Base-by-base conservation (phyloP, 2,113 vertebrate species). In the Myxocyprinus asiaticus region DNA sequence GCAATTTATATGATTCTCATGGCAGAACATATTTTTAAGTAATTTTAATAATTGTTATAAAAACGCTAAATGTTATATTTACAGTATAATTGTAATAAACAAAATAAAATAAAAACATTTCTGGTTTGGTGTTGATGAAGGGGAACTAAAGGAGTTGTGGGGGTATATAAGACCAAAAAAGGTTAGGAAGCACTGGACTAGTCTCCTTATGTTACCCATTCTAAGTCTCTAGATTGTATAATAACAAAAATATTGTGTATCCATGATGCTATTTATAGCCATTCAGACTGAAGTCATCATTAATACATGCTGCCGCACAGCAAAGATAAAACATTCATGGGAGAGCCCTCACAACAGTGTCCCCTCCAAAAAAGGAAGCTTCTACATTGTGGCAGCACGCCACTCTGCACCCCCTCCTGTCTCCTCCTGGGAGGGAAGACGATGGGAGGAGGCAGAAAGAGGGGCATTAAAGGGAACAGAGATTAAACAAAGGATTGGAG, bases 241-340 rank as follows among this genome's bases (percentile, higher is more conserved):
- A n/a, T 7, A 5, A 14, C 22, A 67, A 72, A 66, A 56, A 86
- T 91, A 33, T 33, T 33, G 22, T 33, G 22, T 33, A 89, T 89
- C 79, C 88, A 87, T 87, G 67, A 83, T 47, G 22, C 89, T 92
- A 92, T 92, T 92, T 91, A 88, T 85, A 91, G 87, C 85, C 3
- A 56, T 86, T 84, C 90, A 91, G 90, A 90, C 89, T 88, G 87
- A 58, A 63, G 80, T 79, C 80, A 91, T 92, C 88, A 91, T 89
- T 91, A 90, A 93, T 89, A 90, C 88, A 92, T 90, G 88, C 87
- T 11, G 42, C 83, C 84, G 78, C 87, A 85, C 75, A 80, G 85
- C 82, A 77, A 58, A 71, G 87, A 90, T 91, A 68, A 91, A 91
- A 90, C 84, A 91, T 92, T 90, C 77, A 90, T 88, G 61, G 71